Base-by-base conservation (phyloP, 2,113 vertebrate species). In the Sitta europaea region DNA sequence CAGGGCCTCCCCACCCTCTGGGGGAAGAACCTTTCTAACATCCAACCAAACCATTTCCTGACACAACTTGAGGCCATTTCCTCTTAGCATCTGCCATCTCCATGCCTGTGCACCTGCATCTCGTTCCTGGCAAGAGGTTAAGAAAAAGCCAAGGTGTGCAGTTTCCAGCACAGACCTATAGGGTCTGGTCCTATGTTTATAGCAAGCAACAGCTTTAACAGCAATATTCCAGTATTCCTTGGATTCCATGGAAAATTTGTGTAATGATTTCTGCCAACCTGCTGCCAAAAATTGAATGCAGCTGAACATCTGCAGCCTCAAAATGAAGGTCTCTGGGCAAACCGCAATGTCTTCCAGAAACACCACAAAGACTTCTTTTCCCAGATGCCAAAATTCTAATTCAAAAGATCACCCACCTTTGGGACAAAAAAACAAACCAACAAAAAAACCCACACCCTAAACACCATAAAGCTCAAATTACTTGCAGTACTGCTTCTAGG, bases 31-130 rank as follows among this genome's bases (percentile, higher is more conserved):
- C 42, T 33, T 50, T 15, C 47, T 31, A 22, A 28, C 2, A 57
- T 13, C 18, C 28, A 51, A 51, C 28, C 51, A 14, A 36, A 74
- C 47, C 24, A 22, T 35, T 14, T 21, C 72, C 62, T 86, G 72
- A 43, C 43, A 51, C 83, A 51, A 27, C 22, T 36, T 43, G 9
- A 27, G 53, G 14, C 21, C 18, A 19, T 36, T 43, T 67, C 36
- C n/a, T 61, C 61, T 27, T 22, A 53, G 48, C 57, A 67, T 29
- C 74, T 82, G 35, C 58, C 61, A 47, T 12, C 27, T 57, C 75
- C 28, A 3, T 1, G 1, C 22, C 45, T 25, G 12, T 2, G 0
- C 20, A 58, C 16, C 27, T 21, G 43, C 47, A 22, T 5, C 35
- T 19, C 27, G 3, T 9, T 57, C 19, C 40, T 55, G 15, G 21